Evolutionary conservation across 2,888 invertebrate genomes (phyloP).

Genomic region (Unio pictorum): DNA sequence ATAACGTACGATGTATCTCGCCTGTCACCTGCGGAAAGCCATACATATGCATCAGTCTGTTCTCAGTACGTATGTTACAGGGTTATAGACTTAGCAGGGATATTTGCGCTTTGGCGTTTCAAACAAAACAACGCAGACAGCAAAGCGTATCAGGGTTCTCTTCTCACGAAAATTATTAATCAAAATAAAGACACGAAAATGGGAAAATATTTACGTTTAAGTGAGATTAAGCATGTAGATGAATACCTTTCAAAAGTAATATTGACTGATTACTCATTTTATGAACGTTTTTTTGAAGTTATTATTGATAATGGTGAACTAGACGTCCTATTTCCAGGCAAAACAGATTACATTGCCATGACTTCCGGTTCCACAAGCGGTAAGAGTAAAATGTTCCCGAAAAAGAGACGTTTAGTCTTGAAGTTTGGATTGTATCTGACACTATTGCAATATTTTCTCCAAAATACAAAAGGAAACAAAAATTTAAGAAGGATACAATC

Average conservation of each 20-base stretch:
- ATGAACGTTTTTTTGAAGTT: constrained; percentile 13
- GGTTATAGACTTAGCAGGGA: constrained; percentile 12
- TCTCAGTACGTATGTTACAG: constrained; percentile 18
- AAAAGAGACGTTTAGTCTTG: constrained; percentile 12
- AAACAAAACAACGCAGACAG: constrained; percentile 12
- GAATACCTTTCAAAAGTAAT: constrained; percentile 13
- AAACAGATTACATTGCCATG: constrained; percentile 25
- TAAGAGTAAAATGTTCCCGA: constrained; percentile 31
- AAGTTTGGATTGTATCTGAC: constrained; percentile 14
- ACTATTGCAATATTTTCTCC: constrained; percentile 19
- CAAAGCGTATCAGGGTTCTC: constrained; percentile 13
- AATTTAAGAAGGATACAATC: constrained; percentile 23
- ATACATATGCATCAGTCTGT: constrained; percentile 3
- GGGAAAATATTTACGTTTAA: constrained; percentile 7
- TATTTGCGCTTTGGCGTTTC: constrained; percentile 11
- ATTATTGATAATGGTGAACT: constrained; percentile 13
- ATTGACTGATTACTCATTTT: constrained; percentile 24
- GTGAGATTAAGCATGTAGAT: constrained; percentile 1
- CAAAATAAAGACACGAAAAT: constrained; percentile 22
- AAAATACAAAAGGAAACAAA: constrained; percentile 18
- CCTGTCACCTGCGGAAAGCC: constrained; percentile 12
- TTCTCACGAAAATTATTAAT: constrained; percentile 14
- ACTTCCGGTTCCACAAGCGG: constrained; percentile 39
- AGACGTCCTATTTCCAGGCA: constrained; percentile 34
- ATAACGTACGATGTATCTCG: constrained; percentile 6